A percentile compares a stretch with the other conserved stretches of the same genome.
Evolutionary conservation across 2,113 vertebrate species (phyloP).

Genomic region (Pseudolaguvia tuberculata): DNA sequence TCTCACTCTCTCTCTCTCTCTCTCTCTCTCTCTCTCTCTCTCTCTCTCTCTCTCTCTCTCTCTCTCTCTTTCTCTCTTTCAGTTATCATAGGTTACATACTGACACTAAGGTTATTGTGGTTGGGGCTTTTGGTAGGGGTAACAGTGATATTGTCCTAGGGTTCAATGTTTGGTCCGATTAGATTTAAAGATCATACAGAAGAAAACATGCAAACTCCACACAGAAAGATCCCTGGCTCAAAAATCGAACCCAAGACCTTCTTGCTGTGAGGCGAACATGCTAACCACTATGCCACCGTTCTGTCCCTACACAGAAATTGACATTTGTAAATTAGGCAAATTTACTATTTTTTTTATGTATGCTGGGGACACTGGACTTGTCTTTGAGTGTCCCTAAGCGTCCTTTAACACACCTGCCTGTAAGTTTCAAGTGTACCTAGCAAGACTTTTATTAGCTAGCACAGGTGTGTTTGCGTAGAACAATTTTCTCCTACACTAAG

Average conservation of each 20-base stretch:
- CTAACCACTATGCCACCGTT: too few relatives aligned
- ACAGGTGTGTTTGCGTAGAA: too few relatives aligned
- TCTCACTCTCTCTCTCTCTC: background rate
- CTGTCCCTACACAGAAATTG: background rate
- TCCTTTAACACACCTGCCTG: too few relatives aligned
- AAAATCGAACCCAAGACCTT: too few relatives aligned
- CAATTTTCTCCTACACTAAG: background rate
- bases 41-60: conserved; percentile 29
- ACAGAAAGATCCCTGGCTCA: too few relatives aligned
- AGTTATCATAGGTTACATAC: conserved; percentile 26
- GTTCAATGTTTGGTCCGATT: conserved; percentile 36
- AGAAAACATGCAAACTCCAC: too few relatives aligned
- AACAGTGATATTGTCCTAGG: conserved; percentile 24
- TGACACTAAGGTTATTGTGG: conserved; percentile 38
- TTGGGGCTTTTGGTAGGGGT: conserved; percentile 27
- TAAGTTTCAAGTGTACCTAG: too few relatives aligned
- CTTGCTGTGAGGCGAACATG: too few relatives aligned
- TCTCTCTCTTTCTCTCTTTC: conserved; percentile 40
- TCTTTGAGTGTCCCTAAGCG: too few relatives aligned
- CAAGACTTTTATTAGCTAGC: too few relatives aligned
- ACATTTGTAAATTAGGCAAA: background rate
- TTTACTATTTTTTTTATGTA: background rate
- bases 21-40: conserved; percentile 24
- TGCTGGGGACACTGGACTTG: too few relatives aligned
- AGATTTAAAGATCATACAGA: conserved; percentile 34